These are phyloP conservation scores for Pyxicephalus adspersus DNA, from an alignment of 2,113 vertebrate genomes.

Conservation along the genomic window DNA sequence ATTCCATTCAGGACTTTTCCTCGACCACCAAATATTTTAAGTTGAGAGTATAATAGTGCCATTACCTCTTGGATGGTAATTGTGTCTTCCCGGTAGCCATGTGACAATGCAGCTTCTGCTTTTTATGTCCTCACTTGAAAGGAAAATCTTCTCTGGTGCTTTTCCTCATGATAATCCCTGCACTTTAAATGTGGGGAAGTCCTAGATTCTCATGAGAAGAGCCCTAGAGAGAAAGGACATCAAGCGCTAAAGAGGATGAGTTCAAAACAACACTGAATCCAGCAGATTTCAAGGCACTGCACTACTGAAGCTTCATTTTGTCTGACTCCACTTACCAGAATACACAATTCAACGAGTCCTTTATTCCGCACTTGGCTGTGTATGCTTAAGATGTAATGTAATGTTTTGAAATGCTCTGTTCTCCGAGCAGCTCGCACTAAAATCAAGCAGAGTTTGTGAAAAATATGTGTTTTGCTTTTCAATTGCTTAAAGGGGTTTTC, in stretches of 20 bases:
- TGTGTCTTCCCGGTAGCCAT: conserved; percentile 28
- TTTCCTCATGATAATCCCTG: conserved; percentile 31
- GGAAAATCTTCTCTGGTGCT: conserved; percentile 39
- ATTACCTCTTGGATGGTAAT: conserved; percentile 40
- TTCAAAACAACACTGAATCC: conserved; percentile 21
- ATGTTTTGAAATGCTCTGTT: too few species aligned
- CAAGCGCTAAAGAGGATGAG: conserved; percentile 15
- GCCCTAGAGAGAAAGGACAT: conserved; percentile 33
- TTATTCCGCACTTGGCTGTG: not conserved
- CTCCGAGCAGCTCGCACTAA: too few species aligned
- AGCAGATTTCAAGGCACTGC: not conserved
- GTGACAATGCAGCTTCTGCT: conserved; percentile 32
- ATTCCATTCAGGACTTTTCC: conserved; percentile 23
- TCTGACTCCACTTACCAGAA: not conserved
- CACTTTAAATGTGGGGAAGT: conserved; percentile 28
- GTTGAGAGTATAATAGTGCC: conserved; percentile 28
- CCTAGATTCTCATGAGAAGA: conserved; percentile 12
- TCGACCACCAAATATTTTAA: conserved; percentile 31
- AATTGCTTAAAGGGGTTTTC: too few species aligned
- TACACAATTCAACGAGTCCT: not conserved
- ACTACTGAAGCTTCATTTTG: not conserved
- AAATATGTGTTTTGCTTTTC: too few species aligned
- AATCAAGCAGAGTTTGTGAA: too few species aligned
- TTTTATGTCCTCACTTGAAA: conserved; percentile 40
- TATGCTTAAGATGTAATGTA: not conserved